Base-by-base conservation (phyloP, 1,140 invertebrate genomes). In the Drosophila mauritiana region DNA sequence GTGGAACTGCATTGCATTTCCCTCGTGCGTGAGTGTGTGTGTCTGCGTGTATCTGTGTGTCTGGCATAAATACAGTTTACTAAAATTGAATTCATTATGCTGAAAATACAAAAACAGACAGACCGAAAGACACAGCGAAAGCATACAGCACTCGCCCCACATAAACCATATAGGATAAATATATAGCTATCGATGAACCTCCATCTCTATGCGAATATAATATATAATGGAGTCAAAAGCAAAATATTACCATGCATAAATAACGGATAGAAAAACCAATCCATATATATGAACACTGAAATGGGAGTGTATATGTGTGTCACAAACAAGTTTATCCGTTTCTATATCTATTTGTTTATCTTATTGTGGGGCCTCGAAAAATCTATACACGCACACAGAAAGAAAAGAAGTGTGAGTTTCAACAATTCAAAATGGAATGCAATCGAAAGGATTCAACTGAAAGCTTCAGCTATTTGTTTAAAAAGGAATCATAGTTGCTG, bases 211-310 rank as follows among this genome's bases (percentile, higher is more conserved):
- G 20, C 45, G 59, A 65, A 62, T 48, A 64, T 64, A 39, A 56
- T 55, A 48, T 73, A 56, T 57, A 46, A 70, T 56, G 42, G 57
- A 75, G 73, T 75, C 73, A 74, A 74, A 74, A 51, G 58, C 72
- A 74, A 74, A 74, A 74, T 74, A 74, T 74, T 73, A 53, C 72
- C 72, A 75, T 48, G 62, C 72, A 75, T 75, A 75, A 75, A 75
- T 75, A 75, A 67, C 59, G 31, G 22, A 43, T 43, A 8, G 27
- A 53, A n/a, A 52, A 2, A 17, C 10, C 10, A 11, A 36, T 15
- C 55, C n/a, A 40, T 45, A 17, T 17, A 69, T 49, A 37, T 37
- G 13, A 25, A 15, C n/a, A 31, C 8, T 40, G 12, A 15, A 10
- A 13, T 11, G 7, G 22, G 3, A 39, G 12, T 4, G 12, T 4